Evolutionary conservation across 1,140 invertebrate genomes (phyloP), one percentile per base, ranked within the genome.

Genomic region (Leptopilina boulardi): DNA sequence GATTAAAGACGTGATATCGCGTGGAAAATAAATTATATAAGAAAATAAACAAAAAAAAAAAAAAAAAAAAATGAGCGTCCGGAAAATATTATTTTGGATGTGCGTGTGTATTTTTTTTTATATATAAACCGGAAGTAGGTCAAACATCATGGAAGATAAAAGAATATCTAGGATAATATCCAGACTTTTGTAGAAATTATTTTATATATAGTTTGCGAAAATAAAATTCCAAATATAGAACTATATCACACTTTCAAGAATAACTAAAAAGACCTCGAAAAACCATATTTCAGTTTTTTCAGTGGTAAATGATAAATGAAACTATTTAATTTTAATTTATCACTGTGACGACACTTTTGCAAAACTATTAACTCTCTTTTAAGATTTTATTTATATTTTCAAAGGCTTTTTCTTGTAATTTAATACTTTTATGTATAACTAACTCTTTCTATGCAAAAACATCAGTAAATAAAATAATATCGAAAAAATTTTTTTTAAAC

Each of bases 271-370:
- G 9, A 38, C 1, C 47, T 51, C 3, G 15, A 51, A 51, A 51
- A 51, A 51, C 18, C 47, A 51, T 51, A 51, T 51, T 51, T 51
- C 47, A 51, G 47, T 18, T 51, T 51, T 51, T 51, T 51, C 47
- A 3, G 47, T 3, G 34, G 34, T 9, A 38, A 51, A 51, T 51
- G 47, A 51, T 51, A 51, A 51, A 51, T 51, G 47, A n/a, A n/a
- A n/a, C n/a, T 18, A 51, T 51, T 51, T n/a, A 18, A 51, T 51
- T 51, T 51, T 51, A 15, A 51, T 51, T 51, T 51, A 51, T 51
- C 47, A 51, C 18, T 18, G 2, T 51, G 47, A 18, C 13, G 47
- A 51, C 47, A 51, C 47, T 51, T n/a, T 51, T 51, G 47, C 47
- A 51, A 51, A 51, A 15, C 47, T 51, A 51, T 51, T 51, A 51